Evolutionary conservation across 2,113 vertebrate species (phyloP).

Genomic region (Coryphaenoides rupestris): DNA sequence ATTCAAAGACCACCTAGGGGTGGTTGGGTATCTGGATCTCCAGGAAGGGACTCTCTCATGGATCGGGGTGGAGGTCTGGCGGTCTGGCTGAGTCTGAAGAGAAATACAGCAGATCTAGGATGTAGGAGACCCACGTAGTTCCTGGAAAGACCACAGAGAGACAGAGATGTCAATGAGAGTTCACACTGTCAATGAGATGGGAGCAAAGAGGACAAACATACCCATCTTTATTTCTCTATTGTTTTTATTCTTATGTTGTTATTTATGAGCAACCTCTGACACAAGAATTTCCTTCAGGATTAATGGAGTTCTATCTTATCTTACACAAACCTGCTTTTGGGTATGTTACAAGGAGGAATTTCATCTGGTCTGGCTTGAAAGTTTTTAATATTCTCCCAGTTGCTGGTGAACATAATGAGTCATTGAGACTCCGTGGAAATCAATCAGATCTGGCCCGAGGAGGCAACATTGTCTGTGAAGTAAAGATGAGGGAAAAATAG

Average conservation of each 20-base stretch:
- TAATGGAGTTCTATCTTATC: too few relatives aligned
- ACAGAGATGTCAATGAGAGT: neutral
- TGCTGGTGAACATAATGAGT: constrained; percentile 52
- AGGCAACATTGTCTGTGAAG: constrained; percentile 36
- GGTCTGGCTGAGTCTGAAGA: constrained; percentile 43
- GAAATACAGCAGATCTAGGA: constrained; percentile 72
- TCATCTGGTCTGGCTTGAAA: constrained; percentile 78
- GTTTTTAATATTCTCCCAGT: constrained; percentile 72
- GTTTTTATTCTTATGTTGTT: too few relatives aligned
- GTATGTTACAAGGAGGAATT: constrained; percentile 76
- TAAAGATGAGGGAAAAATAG: too few relatives aligned
- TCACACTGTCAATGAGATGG: too few relatives aligned
- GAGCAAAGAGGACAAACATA: neutral
- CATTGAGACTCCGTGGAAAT: constrained; percentile 69
- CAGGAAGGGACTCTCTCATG: constrained; percentile 69
- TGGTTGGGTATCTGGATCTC: constrained; percentile 37
- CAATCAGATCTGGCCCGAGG: constrained; percentile 40
- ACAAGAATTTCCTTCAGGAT: too few relatives aligned
- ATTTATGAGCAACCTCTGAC: too few relatives aligned
- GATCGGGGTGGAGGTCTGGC: constrained; percentile 57
- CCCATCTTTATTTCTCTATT: too few relatives aligned
- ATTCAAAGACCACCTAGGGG: neutral
- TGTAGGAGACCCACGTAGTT: constrained; percentile 77
- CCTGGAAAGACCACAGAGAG: constrained; percentile 50
- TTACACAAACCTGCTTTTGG: constrained; percentile 76